A percentile compares a stretch with the other conserved stretches of the same genome.
phyloP scores from a whole-genome alignment of 2,888 invertebrate species.

The Cerastis leucographa region DNA sequence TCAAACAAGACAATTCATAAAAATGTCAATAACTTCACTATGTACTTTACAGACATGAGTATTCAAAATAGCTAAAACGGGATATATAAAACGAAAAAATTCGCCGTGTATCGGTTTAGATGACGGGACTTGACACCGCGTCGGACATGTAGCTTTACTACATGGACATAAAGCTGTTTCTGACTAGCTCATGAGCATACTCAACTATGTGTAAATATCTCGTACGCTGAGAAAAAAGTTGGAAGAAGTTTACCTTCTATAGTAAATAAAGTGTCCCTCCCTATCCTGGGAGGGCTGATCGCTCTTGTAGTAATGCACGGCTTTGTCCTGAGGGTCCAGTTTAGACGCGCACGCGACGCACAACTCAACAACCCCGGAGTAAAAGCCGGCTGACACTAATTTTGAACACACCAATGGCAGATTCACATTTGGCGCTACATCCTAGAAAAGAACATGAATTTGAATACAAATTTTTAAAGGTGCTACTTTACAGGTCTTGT shows the following conservation, averaged over 20 bases:
- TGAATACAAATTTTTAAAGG: not conserved
- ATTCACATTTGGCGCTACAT: slow-evolving; percentile 96
- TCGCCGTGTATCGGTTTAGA: not conserved
- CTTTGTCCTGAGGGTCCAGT: slow-evolving; percentile 97
- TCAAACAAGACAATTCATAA: not conserved
- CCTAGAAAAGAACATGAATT: slow-evolving; percentile 73
- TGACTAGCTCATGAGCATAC: not conserved
- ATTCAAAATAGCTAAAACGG: not conserved
- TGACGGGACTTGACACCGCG: not conserved
- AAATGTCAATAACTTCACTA: not conserved
- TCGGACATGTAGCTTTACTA: not conserved
- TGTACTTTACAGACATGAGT: not conserved
- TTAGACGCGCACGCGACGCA: slow-evolving; percentile 96
- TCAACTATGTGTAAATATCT: not conserved
- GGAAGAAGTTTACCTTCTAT: slow-evolving; percentile 89
- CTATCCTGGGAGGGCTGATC: slow-evolving; percentile 95
- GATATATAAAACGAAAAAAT: not conserved
- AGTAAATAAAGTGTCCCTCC: slow-evolving; percentile 94
- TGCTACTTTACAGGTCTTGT: not conserved
- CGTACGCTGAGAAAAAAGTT: not conserved
- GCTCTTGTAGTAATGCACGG: slow-evolving; percentile 96
- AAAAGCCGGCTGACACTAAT: slow-evolving; percentile 95
- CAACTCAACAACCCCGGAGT: slow-evolving; percentile 97
- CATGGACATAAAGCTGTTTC: not conserved
- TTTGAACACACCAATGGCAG: slow-evolving; percentile 96